Evolutionary conservation across 2,113 vertebrate genomes (phyloP).

Genomic region (Sisor rabdophorus): DNA sequence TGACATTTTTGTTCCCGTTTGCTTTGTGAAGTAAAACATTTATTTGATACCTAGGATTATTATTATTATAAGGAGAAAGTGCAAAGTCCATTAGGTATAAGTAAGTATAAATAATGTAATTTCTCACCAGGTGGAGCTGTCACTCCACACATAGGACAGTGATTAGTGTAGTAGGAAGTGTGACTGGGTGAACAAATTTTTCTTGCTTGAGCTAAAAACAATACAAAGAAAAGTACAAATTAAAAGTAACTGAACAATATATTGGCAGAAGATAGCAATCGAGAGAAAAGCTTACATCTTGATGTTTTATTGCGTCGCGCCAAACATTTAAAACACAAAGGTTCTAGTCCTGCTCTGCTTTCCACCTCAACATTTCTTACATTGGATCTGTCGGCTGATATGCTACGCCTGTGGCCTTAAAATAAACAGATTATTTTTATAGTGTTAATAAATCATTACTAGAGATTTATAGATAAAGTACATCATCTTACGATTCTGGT

Average conservation of each 20-base stretch:
- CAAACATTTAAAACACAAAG: constrained; percentile 49
- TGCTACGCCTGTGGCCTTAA: constrained; percentile 41
- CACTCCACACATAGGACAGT: constrained; percentile 60
- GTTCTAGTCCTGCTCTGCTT: neutral
- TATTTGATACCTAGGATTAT: neutral
- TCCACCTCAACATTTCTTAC: constrained; percentile 46
- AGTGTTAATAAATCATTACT: neutral
- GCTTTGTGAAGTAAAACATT: neutral
- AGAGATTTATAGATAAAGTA: neutral
- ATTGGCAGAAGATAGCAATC: neutral
- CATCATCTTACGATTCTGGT: constrained; percentile 62
- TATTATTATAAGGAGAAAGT: neutral
- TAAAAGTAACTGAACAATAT: neutral
- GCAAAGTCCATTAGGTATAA: neutral
- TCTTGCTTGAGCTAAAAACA: constrained; percentile 31
- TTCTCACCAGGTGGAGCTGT: constrained; percentile 60
- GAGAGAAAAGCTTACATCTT: constrained; percentile 48
- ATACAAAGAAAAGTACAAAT: neutral
- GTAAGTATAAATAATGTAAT: neutral
- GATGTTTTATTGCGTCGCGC: constrained; percentile 14
- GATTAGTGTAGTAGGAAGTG: constrained; percentile 4
- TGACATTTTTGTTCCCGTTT: too few species aligned
- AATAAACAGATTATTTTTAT: neutral
- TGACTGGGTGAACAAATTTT: constrained; percentile 16
- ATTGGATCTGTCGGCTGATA: constrained; percentile 14